These are phyloP conservation scores for Colletes gigas DNA, from an alignment of 1,140 invertebrate species.

Conservation along the genomic window DNA sequence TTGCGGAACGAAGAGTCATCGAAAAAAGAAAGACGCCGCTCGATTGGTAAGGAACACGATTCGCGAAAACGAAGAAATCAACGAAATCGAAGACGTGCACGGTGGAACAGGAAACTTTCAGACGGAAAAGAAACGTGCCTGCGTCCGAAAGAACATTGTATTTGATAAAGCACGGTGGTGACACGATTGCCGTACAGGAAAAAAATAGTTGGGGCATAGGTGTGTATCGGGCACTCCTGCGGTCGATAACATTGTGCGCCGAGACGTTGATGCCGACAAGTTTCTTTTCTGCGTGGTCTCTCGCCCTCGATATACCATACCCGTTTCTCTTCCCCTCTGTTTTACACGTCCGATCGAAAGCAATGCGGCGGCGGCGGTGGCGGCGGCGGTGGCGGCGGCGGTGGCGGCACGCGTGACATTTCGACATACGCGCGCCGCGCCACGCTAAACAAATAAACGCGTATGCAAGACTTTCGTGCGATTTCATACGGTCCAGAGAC, in stretches of 20 bases:
- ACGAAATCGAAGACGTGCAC: not conserved
- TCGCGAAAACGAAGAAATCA: not conserved
- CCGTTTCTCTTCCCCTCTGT: not conserved
- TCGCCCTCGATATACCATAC: slow-evolving; percentile 12
- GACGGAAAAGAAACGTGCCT: too few relatives aligned
- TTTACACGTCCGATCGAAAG: slow-evolving; percentile 5
- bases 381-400: slow-evolving; percentile 21
- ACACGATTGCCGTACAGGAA: slow-evolving; percentile 2
- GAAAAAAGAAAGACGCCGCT: too few relatives aligned
- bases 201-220: slow-evolving; percentile 23
- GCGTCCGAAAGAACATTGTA: too few relatives aligned
- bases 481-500: too few relatives aligned
- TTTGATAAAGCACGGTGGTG: slow-evolving; percentile 27
- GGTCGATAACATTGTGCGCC: slow-evolving; percentile 48
- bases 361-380: slow-evolving; percentile 40
- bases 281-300: slow-evolving; percentile 32
- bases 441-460: slow-evolving; percentile 37
- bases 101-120: not conserved
- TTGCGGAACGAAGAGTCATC: not conserved
- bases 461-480: not conserved
- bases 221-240: slow-evolving; percentile 34
- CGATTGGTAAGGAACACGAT: not conserved
- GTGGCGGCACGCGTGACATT: slow-evolving; percentile 41
- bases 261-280: slow-evolving; percentile 50
- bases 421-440: slow-evolving; percentile 11